These are phyloP conservation scores for Percopsis omiscomaycus DNA, from an alignment of 2,797 vertebrate genomes.

Conservation along the genomic window DNA sequence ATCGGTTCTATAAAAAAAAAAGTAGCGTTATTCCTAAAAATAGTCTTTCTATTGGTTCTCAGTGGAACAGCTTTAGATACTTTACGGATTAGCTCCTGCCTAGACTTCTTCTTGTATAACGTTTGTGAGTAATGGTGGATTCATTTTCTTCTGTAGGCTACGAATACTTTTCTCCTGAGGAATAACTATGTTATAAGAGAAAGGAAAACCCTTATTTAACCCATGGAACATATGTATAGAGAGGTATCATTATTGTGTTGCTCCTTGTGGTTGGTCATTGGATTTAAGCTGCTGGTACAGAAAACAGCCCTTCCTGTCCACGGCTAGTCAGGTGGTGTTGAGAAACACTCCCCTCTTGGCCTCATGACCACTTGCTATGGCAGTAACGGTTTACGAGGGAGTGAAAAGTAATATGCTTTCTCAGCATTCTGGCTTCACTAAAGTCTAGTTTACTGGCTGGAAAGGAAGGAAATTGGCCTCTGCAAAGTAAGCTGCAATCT, in stretches of 20 bases:
- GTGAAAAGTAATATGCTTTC: slow-evolving; percentile 58
- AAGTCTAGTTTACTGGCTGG: slow-evolving; percentile 56
- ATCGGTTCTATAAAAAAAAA: too few relatives aligned
- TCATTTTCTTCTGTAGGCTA: too few relatives aligned
- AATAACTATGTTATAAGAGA: too few relatives aligned
- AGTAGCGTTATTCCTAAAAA: too few relatives aligned
- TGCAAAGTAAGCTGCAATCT: slow-evolving; percentile 30
- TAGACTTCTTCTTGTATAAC: too few relatives aligned
- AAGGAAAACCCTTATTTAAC: too few relatives aligned
- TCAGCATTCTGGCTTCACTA: slow-evolving; percentile 71
- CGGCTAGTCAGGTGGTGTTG: slow-evolving; percentile 60
- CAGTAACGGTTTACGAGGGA: slow-evolving; percentile 59
- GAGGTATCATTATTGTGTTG: not conserved
- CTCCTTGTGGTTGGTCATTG: slow-evolving; percentile 2
- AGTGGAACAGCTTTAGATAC: too few relatives aligned
- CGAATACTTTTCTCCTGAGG: too few relatives aligned
- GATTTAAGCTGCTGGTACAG: slow-evolving; percentile 30
- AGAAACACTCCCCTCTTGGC: slow-evolving; percentile 34
- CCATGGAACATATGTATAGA: not conserved
- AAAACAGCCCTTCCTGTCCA: slow-evolving; percentile 49
- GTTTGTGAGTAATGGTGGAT: too few relatives aligned
- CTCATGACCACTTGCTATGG: slow-evolving; percentile 55
- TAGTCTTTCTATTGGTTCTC: too few relatives aligned
- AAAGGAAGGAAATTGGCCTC: slow-evolving; percentile 72
- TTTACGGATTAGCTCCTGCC: too few relatives aligned